phyloP scores from a whole-genome alignment of 1,140 invertebrate species.

The Homalodisca vitripennis region DNA sequence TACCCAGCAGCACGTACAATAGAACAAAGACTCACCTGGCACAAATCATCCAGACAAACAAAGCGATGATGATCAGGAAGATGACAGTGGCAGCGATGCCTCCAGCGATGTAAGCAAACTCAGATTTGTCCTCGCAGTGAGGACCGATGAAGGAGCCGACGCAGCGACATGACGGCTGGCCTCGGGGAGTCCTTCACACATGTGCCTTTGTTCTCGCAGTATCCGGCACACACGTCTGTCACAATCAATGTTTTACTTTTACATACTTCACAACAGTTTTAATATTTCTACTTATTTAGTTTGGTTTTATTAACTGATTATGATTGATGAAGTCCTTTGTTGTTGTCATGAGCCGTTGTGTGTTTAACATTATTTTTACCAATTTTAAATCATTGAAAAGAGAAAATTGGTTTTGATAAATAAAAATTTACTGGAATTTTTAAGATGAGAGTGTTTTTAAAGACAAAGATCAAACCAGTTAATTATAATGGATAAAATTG shows the following conservation, averaged over 20 bases:
- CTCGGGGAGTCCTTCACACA: constrained; percentile 84
- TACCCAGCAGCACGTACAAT: too few species aligned
- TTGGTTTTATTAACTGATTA: too few species aligned
- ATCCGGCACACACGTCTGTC: constrained; percentile 82
- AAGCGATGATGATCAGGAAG: constrained; percentile 86
- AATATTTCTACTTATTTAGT: too few species aligned
- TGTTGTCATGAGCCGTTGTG: too few species aligned
- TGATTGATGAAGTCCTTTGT: too few species aligned
- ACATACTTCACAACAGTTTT: background rate
- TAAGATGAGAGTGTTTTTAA: too few species aligned
- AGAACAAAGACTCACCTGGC: constrained; percentile 79
- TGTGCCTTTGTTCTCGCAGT: constrained; percentile 88
- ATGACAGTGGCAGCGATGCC: constrained; percentile 90
- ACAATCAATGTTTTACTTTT: constrained; percentile 37
- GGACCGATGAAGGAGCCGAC: constrained; percentile 91
- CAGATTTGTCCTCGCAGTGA: constrained; percentile 85
- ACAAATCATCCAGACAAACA: constrained; percentile 97
- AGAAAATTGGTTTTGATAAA: too few species aligned
- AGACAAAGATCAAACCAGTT: too few species aligned
- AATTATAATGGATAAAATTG: too few species aligned
- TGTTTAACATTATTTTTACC: too few species aligned
- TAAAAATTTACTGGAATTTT: too few species aligned
- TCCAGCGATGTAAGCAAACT: constrained; percentile 92
- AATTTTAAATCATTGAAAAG: too few species aligned
- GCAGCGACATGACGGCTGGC: constrained; percentile 83